phyloP scores from a whole-genome alignment of 2,888 invertebrate species.

The Agonopterix arenella region DNA sequence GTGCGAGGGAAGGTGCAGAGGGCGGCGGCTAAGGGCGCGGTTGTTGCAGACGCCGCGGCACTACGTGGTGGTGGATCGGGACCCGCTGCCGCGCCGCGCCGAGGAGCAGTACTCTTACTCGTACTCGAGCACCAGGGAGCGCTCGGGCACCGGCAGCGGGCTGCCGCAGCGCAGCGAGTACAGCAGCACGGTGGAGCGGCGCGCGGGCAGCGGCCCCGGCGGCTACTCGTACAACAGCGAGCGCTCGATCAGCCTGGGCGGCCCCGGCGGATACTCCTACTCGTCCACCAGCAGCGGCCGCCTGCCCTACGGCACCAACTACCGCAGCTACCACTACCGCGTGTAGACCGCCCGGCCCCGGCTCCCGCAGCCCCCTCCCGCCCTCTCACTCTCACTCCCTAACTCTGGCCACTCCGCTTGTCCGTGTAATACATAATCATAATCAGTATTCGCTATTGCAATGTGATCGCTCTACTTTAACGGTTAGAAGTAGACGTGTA shows the following conservation, averaged over 20 bases:
- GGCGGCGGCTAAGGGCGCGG: slow-evolving; percentile 49
- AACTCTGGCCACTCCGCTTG: slow-evolving; percentile 19
- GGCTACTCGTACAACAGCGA: slow-evolving; percentile 88
- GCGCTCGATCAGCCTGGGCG: slow-evolving; percentile 82
- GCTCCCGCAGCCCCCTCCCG: slow-evolving; percentile 29
- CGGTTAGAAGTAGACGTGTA: slow-evolving; percentile 55
- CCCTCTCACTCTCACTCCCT: slow-evolving; percentile 21
- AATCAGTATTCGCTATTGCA: slow-evolving; percentile 71
- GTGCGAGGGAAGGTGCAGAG: slow-evolving; percentile 42
- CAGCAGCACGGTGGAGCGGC: slow-evolving; percentile 82
- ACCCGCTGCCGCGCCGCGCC: slow-evolving; percentile 81
- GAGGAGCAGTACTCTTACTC: slow-evolving; percentile 92
- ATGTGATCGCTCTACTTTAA: slow-evolving; percentile 66
- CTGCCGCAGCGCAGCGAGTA: slow-evolving; percentile 81
- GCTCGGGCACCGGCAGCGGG: slow-evolving; percentile 54
- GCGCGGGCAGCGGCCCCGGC: slow-evolving; percentile 82
- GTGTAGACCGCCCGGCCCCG: slow-evolving; percentile 76
- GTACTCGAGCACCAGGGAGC: slow-evolving; percentile 81
- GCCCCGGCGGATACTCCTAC: slow-evolving; percentile 91
- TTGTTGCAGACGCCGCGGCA: slow-evolving; percentile 91
- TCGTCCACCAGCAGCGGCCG: slow-evolving; percentile 86
- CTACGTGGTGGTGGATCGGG: slow-evolving; percentile 90
- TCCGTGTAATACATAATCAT: slow-evolving; percentile 47
- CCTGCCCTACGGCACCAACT: slow-evolving; percentile 88
- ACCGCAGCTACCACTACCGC: slow-evolving; percentile 92